Evolutionary conservation across 2,113 vertebrate genomes (phyloP), one percentile per base, ranked within the genome.

Genomic region (Prinia subflava): DNA sequence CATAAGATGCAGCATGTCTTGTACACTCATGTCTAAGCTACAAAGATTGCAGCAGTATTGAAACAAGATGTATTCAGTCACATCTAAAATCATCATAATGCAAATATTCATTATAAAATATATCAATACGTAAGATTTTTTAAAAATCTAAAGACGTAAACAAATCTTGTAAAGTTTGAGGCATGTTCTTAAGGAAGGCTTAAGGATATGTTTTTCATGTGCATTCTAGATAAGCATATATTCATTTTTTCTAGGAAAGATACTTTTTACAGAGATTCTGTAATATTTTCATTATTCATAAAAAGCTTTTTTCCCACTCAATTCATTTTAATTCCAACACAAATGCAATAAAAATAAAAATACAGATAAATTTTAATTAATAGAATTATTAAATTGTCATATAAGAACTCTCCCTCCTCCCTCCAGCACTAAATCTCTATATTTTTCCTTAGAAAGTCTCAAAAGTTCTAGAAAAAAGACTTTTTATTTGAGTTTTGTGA

Each of bases 261-360:
- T 31, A 16, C 4, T 50, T 82, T 57, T 90, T 41, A 7, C 15
- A 47, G 9, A 39, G 8, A 63, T 65, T 60, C 7, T 55, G 9
- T 46, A 27, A n/a, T 49, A 84, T 68, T 59, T 69, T 42, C 8
- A 20, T 46, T 76, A 17, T 33, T 71, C 28, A 55, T 49, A 9
- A 46, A 74, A 65, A 37, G 0, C 2, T 17, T 2, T 44, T 85
- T 70, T 42, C 1, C 8, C 13, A 31, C 23, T n/a, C 2, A 35
- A 28, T 77, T 81, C 15, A 63, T 16, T 50, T 68, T 65, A 69
- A 78, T 57, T 77, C 7, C 37, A 3, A 2, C 39, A 52, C 1
- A 1, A 83, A 88, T 24, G 10, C 9, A 67, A 74, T 39, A 13
- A 75, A 87, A 68, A 59, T 75, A 19, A 7, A 89, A 57, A 37